Percentiles rank a stretch among this genome's conserved stretches.
phyloP scores from a whole-genome alignment of 2,113 vertebrate genomes.

The Tyrannus savana region DNA sequence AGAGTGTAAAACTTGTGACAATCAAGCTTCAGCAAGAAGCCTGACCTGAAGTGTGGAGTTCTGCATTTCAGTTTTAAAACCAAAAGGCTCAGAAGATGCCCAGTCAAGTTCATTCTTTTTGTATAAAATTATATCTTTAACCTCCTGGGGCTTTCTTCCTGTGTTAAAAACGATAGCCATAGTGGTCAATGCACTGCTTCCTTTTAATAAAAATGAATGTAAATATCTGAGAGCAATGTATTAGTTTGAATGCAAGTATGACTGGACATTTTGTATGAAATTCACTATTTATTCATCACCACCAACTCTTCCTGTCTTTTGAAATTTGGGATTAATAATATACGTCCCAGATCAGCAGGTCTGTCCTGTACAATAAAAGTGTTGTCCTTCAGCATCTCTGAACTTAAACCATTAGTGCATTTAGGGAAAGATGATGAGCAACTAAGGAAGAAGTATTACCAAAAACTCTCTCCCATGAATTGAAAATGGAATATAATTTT shows the following conservation, averaged over 20 bases:
- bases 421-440: not conserved
- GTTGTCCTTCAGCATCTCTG: not conserved
- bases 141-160: not conserved
- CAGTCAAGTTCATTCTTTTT: not conserved
- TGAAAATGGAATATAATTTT: not conserved
- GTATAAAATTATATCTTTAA: not conserved
- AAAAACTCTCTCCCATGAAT: not conserved
- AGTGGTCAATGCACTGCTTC: not conserved
- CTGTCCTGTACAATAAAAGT: not conserved
- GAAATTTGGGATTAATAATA: not conserved
- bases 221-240: not conserved
- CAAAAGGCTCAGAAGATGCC: not conserved
- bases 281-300: not conserved
- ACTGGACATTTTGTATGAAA: not conserved
- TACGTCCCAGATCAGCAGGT: accelerated
- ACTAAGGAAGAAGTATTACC: not conserved
- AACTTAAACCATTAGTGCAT: not conserved
- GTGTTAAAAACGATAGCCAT: not conserved
- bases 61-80: not conserved
- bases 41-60: not conserved
- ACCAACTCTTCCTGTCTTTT: not conserved
- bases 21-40: not conserved
- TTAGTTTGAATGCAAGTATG: not conserved
- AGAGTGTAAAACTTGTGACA: not conserved
- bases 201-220: not conserved